These are phyloP conservation scores for Athetis lepigone DNA, from an alignment of 2,888 invertebrate species.

Conservation along the genomic window DNA sequence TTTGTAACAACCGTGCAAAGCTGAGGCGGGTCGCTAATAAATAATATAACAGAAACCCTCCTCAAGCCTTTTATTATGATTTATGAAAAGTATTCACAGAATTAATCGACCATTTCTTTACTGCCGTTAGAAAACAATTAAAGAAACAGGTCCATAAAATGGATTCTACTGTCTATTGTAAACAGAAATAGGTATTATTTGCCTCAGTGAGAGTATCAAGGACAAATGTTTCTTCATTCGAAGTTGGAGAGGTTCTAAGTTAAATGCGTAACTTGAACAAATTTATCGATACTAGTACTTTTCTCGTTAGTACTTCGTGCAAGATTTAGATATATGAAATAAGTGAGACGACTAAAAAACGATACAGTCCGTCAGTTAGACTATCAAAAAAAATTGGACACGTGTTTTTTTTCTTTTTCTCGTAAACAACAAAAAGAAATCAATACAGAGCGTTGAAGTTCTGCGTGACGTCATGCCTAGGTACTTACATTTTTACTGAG, in stretches of 20 bases:
- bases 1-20: no score
- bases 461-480: no score
- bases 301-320: slow-evolving; percentile 47
- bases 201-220: slow-evolving; percentile 26
- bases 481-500: no score
- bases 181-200: slow-evolving; percentile 55
- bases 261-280: slow-evolving; percentile 54
- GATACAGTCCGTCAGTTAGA: not conserved
- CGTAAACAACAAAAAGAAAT: no score
- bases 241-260: slow-evolving; percentile 56
- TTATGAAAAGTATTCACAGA: slow-evolving; percentile 6
- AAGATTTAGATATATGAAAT: slow-evolving; percentile 32
- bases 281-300: slow-evolving; percentile 61
- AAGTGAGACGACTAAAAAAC: no score
- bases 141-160: slow-evolving; percentile 39
- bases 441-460: no score
- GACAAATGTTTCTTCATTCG: slow-evolving; percentile 49
- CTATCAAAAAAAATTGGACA: no score
- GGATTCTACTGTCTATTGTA: slow-evolving; percentile 47
- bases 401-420: no score
- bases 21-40: not conserved
- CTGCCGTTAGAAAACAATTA: slow-evolving; percentile 39
- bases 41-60: not conserved
- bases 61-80: slow-evolving; percentile 9
- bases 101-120: slow-evolving; percentile 21